Evolutionary conservation across 2,888 invertebrate genomes (phyloP).

Genomic region (Elysia crispata): DNA sequence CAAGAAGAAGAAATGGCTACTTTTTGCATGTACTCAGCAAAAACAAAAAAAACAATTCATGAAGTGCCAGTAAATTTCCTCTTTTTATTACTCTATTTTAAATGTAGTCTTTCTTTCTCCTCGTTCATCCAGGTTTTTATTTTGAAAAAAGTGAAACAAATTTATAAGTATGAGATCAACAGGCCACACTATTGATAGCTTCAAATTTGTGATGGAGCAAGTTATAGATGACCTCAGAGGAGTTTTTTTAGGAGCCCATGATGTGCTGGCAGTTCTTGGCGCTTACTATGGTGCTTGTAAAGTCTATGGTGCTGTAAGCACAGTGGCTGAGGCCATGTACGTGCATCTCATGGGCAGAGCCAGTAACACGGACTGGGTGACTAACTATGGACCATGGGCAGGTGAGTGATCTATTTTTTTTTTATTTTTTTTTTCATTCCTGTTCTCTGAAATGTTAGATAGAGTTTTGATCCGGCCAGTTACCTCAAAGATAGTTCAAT

Average conservation of each 20-base stretch:
- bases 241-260: conserved; percentile 60
- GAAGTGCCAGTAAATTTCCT: too few species aligned
- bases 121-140: too few species aligned
- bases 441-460: too few species aligned
- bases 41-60: too few species aligned
- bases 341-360: conserved; percentile 55
- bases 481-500: too few species aligned
- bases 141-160: too few species aligned
- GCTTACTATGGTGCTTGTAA: conserved; percentile 64
- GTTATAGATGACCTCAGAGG: conserved; percentile 60
- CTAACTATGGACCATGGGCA: conserved; percentile 91
- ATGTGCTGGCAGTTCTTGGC: conserved; percentile 69
- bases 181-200: conserved; percentile 64
- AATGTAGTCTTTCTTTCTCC: too few species aligned
- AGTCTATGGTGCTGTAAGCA: conserved; percentile 52
- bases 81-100: too few species aligned
- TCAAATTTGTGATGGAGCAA: conserved; percentile 65
- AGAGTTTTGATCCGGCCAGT: too few species aligned
- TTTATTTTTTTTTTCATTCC: not conserved
- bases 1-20: too few species aligned
- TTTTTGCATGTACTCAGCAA: too few species aligned
- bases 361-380: conserved; percentile 55
- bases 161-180: conserved; percentile 60
- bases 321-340: conserved; percentile 58
- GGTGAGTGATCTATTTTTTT: conserved; percentile 80